A percentile compares a stretch with the other conserved stretches of the same genome.
Evolutionary conservation across 2,888 invertebrate genomes (phyloP).

Genomic region (Ophion ventricosus): DNA sequence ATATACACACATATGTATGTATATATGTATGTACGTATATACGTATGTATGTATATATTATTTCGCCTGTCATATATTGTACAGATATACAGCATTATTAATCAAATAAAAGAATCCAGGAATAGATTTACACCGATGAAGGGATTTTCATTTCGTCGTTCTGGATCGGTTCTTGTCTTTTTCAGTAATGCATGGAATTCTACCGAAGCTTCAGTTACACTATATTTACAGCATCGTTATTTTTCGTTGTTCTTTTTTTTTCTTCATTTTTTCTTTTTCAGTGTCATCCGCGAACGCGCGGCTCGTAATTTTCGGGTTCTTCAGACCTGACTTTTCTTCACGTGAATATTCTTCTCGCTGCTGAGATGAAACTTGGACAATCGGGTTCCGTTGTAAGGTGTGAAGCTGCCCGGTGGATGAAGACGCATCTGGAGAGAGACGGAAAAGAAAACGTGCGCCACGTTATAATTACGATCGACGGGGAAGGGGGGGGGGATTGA

Average conservation of each 20-base stretch:
- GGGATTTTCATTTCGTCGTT: conserved; percentile 23
- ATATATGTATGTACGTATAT: conserved; percentile 1
- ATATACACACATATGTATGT: conserved; percentile 6
- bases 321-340: conserved; percentile 71
- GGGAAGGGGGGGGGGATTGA: background rate
- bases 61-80: conserved; percentile 50
- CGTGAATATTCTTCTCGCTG: conserved; percentile 77
- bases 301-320: background rate
- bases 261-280: conserved; percentile 16
- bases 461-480: background rate
- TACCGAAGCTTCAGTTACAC: conserved; percentile 50
- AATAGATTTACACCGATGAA: conserved; percentile 34
- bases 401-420: conserved; percentile 88
- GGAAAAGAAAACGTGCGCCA: conserved; percentile 22
- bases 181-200: conserved; percentile 54
- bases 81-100: conserved; percentile 61
- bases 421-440: conserved; percentile 85
- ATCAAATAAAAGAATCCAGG: conserved; percentile 27
- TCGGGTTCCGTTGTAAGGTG: conserved; percentile 84
- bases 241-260: conserved; percentile 1
- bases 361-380: conserved; percentile 83
- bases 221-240: conserved; percentile 64
- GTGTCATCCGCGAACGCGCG: background rate
- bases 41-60: conserved; percentile 36
- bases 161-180: conserved; percentile 4